Evolutionary conservation across 2,888 invertebrate genomes (phyloP).

Genomic region (Phragmatobia fuliginosa): DNA sequence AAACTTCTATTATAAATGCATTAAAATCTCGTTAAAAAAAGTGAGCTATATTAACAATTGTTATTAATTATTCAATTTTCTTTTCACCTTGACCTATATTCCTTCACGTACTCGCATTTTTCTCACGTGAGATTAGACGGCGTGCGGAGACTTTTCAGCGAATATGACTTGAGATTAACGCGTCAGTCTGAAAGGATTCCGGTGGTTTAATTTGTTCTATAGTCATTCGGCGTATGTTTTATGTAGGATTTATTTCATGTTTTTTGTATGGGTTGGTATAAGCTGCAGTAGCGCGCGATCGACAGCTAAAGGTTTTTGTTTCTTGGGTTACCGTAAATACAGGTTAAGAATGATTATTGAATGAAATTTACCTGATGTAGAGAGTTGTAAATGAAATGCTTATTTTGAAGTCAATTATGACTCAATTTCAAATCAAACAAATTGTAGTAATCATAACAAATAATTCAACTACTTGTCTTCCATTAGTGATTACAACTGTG

Average conservation of each 20-base stretch:
- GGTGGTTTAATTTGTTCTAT: slow-evolving; percentile 36
- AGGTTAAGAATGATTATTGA: too few relatives aligned
- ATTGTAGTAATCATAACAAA: not conserved
- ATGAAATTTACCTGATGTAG: too few relatives aligned
- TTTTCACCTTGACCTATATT: slow-evolving; percentile 2
- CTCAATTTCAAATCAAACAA: too few relatives aligned
- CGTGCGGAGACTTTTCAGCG: slow-evolving; percentile 31
- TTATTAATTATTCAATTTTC: not conserved
- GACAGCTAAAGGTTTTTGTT: too few relatives aligned
- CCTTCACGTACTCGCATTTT: slow-evolving; percentile 12
- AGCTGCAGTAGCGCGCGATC: not conserved
- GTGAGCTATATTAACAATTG: not conserved
- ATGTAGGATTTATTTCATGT: not conserved
- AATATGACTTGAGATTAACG: slow-evolving; percentile 37
- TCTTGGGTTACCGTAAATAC: too few relatives aligned
- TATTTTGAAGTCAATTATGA: too few relatives aligned
- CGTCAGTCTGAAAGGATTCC: slow-evolving; percentile 24
- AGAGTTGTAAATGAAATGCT: too few relatives aligned
- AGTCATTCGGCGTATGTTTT: slow-evolving; percentile 6
- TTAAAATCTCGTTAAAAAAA: not conserved
- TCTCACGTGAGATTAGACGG: slow-evolving; percentile 30
- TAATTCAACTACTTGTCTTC: not conserved
- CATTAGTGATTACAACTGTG: too few relatives aligned
- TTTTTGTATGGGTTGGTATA: not conserved
- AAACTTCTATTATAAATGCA: not conserved